phyloP scores from a whole-genome alignment of 2,113 vertebrate species.

The Onychorhynchus coronatus region DNA sequence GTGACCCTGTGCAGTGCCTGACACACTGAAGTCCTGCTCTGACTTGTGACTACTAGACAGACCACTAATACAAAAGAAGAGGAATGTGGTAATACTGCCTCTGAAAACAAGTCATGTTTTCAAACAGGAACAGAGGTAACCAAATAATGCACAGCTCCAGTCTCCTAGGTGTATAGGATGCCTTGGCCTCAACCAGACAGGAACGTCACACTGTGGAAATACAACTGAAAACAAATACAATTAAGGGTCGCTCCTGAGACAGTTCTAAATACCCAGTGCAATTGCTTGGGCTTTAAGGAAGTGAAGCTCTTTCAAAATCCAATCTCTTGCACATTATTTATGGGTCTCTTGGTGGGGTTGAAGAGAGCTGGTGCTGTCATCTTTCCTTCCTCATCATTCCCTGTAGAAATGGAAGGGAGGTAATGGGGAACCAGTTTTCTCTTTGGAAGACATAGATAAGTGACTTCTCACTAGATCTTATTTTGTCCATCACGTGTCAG shows the following conservation, averaged over 20 bases:
- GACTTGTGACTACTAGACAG: background rate
- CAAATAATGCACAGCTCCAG: background rate
- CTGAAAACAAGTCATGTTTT: background rate
- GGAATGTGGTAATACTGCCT: background rate
- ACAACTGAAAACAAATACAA: background rate
- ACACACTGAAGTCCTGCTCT: background rate
- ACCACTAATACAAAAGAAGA: background rate
- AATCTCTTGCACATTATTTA: background rate
- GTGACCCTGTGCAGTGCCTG: background rate
- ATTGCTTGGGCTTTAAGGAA: background rate
- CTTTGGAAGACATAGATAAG: background rate
- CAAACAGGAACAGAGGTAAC: background rate
- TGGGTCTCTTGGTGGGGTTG: background rate
- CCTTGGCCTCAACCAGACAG: background rate
- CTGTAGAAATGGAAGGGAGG: background rate
- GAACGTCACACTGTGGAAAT: accelerated
- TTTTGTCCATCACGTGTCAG: background rate
- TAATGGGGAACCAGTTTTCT: background rate
- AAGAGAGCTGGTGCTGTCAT: background rate
- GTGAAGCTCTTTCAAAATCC: background rate
- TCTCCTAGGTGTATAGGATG: background rate
- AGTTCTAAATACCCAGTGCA: background rate
- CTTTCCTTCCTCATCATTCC: background rate
- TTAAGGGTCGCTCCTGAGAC: background rate
- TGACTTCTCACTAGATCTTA: background rate